Evolutionary conservation across 2,888 invertebrate species (phyloP).

Genomic region (Caenorhabditis panamensis): DNA sequence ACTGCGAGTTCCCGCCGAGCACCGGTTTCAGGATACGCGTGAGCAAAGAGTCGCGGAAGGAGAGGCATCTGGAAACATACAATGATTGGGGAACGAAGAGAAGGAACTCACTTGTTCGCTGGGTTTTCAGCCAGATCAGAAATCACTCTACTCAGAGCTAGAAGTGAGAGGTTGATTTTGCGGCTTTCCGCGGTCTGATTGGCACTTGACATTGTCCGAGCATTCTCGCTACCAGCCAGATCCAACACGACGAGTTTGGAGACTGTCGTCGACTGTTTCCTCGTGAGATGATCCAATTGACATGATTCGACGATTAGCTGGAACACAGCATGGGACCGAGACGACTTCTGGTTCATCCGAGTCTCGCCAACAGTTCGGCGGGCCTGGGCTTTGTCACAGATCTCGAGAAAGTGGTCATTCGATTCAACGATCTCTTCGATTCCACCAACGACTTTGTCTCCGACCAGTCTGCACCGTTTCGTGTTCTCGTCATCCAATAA

Average conservation of each 20-base stretch:
- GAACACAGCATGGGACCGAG: constrained; percentile 13
- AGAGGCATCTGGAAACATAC: not conserved
- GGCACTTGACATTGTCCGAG: not conserved
- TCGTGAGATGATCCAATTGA: not conserved
- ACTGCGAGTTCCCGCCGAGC: constrained; percentile 21
- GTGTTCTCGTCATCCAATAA: not conserved
- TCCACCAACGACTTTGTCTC: constrained; percentile 6
- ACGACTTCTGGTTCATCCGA: constrained; percentile 19
- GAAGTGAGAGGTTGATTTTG: constrained; percentile 24
- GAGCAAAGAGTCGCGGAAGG: constrained; percentile 17
- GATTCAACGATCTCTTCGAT: constrained; percentile 22
- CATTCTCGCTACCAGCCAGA: constrained; percentile 35
- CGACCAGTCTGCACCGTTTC: not conserved
- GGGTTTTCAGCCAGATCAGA: constrained; percentile 2
- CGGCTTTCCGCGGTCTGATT: constrained; percentile 4
- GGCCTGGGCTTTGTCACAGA: constrained; percentile 1
- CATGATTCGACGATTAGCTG: constrained; percentile 24
- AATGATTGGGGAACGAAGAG: not conserved
- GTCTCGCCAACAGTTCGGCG: constrained; percentile 24
- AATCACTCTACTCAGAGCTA: constrained; percentile 19
- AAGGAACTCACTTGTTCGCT: not conserved
- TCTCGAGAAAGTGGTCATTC: not conserved
- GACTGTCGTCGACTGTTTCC: constrained; percentile 2
- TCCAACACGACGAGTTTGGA: constrained; percentile 17
- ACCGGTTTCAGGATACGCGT: constrained; percentile 23